Conservation (phyloP, 1,140 invertebrate genomes). For the Pseudomyrmex pallidus region DNA sequence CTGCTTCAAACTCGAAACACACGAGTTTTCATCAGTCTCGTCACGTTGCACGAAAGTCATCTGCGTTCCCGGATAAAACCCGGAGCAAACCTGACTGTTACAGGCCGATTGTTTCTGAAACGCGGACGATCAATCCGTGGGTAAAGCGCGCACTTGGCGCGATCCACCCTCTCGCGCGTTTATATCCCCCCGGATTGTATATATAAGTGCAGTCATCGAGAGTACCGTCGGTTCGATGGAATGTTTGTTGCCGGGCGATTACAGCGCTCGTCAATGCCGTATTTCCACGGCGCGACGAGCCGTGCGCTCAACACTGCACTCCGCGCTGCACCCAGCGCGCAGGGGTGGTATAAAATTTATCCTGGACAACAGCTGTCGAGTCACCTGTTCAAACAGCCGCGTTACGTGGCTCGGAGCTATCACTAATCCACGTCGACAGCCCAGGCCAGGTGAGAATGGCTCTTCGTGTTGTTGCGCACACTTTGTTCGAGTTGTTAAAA, state of each 20-base stretch:
- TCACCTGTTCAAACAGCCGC: conserved; percentile 73
- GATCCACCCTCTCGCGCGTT: not conserved
- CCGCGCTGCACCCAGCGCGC: conserved; percentile 33
- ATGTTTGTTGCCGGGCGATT: conserved; percentile 60
- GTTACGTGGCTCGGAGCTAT: conserved; percentile 64
- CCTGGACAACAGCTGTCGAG: conserved; percentile 69
- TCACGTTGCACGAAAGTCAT: not conserved
- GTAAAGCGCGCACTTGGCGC: conserved; percentile 50
- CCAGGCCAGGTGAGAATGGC: conserved; percentile 65
- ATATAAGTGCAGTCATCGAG: conserved; percentile 51
- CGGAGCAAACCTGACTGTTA: not conserved
- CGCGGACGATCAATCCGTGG: conserved; percentile 24
- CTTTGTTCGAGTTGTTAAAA: conserved; percentile 54
- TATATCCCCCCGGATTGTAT: conserved; percentile 8
- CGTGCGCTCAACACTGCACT: not conserved
- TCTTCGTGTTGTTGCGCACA: conserved; percentile 26
- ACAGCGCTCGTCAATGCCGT: conserved; percentile 55
- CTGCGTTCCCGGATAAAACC: not conserved
- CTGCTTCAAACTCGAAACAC: not conserved
- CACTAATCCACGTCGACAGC: conserved; percentile 40
- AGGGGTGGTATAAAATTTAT: conserved; percentile 70
- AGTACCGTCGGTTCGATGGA: conserved; percentile 17
- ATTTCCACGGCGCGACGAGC: not conserved
- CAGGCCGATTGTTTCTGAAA: conserved; percentile 31
- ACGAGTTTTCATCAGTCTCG: not conserved